Evolutionary conservation across 1,140 invertebrate species (phyloP), one percentile per base, ranked within the genome.

Genomic region (Phthorimaea operculella): DNA sequence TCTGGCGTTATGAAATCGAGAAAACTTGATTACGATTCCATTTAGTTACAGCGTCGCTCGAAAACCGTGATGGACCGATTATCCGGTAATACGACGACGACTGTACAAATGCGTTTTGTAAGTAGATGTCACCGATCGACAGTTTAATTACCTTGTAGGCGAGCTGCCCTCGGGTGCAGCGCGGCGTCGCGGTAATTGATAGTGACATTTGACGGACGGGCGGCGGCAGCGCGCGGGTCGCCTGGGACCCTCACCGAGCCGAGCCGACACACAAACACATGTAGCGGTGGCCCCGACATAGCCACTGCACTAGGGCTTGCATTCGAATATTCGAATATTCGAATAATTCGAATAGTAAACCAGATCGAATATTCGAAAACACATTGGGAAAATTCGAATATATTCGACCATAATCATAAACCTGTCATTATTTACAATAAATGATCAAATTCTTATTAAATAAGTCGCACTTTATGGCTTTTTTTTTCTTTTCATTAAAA

Each of bases 151-250:
- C 58, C 62, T 64, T 64, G 64, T 62, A 58, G 58, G 62, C 57
- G 56, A 60, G 57, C n/a, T n/a, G n/a, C 57, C 55, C 50, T 51
- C 44, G 57, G 44, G 59, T 47, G 44, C 14, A 17, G 44, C 44
- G 44, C 14, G 3, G 39, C 62, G 68, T 62, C 53, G 60, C 63
- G 60, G 68, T 83, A 81, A 79, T 83, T 81, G 78, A 83, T 81
- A 77, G 79, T 79, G 78, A 79, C 78, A 62, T 79, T 68, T 83
- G 78, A 83, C 76, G 72, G 79, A 77, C 79, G 65, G 72, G 64
- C 69, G 72, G 64, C 63, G 62, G 63, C 55, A 67, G 68, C 69
- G 68, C 70, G 68, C 67, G 71, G 66, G 72, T 62, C 71, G 56
- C 67, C 59, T 63, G 74, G 69, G 76, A 79, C 57, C 59, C 51